Evolutionary conservation across 2,113 vertebrate species (phyloP), one percentile per base, ranked within the genome.

Genomic region (Pygoscelis adeliae): DNA sequence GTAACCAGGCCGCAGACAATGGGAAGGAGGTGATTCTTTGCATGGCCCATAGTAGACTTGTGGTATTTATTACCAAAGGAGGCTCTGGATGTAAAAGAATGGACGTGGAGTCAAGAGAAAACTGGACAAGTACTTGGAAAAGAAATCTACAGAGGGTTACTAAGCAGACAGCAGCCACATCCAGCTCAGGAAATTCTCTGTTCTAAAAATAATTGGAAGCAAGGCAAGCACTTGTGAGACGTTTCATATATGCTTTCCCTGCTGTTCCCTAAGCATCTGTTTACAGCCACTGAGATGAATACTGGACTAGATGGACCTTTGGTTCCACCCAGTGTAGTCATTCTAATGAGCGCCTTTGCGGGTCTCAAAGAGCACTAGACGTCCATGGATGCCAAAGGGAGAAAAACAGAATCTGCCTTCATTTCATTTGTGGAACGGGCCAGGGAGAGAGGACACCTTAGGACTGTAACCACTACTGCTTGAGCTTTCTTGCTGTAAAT

Each of bases 121-220:
- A 83, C 46, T 22, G 17, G 69, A 40, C 34, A 74, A 91, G 56
- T 67, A 56, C 20, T 88, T 86, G 49, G 53, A 86, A 92, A 87
- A 89, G 13, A 88, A 79, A 85, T 26, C 44, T 76, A 27, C 58
- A 46, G 49, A 36, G 44, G 7, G 21, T 85, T 90, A 56, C 53
- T 58, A 70, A 72, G 82, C 52, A 76, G 62, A 69, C 49, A 91
- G 78, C 29, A 46, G 61, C 38, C 65, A 61, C 36, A 72, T 95
- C 61, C 84, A 87, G 84, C 56, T 95, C 90, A 93, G 90, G 90
- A 95, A 97, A 94, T 83, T 91, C 72, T 92, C 87, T 69, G 29
- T 87, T 80, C 87, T 96, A 85, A 95, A 97, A 96, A 93, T 94
- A 93, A 83, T 65, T 47, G 67, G 58, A 92, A 95, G 76, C 36